phyloP scores from a whole-genome alignment of 2,113 vertebrate species.

The Tetrax tetrax region DNA sequence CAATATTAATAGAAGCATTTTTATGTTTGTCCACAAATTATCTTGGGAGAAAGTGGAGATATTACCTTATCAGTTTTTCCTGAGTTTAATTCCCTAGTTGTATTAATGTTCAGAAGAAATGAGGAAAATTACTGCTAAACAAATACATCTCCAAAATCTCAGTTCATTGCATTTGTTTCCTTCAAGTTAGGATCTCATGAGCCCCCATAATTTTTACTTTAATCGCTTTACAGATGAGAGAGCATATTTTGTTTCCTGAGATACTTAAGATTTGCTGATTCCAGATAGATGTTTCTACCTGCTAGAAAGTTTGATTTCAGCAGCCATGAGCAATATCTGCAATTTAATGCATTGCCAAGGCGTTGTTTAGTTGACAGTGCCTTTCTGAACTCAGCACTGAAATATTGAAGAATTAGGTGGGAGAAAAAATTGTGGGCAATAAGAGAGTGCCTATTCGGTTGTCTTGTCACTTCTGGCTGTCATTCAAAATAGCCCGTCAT shows the following conservation, averaged over 20 bases:
- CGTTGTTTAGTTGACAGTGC: conserved; percentile 35
- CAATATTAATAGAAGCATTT: background rate
- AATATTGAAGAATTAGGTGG: background rate
- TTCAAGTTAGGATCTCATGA: background rate
- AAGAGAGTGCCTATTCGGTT: background rate
- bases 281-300: background rate
- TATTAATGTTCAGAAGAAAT: background rate
- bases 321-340: background rate
- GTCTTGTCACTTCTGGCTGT: background rate
- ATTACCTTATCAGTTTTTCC: background rate
- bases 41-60: background rate
- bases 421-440: conserved; percentile 3
- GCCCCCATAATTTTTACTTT: background rate
- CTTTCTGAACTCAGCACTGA: background rate
- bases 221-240: background rate
- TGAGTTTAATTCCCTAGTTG: background rate
- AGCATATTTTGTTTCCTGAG: background rate
- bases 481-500: background rate
- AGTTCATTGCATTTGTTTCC: background rate
- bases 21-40: background rate
- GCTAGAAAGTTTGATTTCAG: background rate
- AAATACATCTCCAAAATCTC: background rate
- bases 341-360: background rate
- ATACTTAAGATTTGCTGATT: background rate
- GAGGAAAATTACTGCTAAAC: background rate